These are phyloP conservation scores for Ophthalmolycus amberensis DNA, from an alignment of 2,113 vertebrate genomes.

Conservation along the genomic window DNA sequence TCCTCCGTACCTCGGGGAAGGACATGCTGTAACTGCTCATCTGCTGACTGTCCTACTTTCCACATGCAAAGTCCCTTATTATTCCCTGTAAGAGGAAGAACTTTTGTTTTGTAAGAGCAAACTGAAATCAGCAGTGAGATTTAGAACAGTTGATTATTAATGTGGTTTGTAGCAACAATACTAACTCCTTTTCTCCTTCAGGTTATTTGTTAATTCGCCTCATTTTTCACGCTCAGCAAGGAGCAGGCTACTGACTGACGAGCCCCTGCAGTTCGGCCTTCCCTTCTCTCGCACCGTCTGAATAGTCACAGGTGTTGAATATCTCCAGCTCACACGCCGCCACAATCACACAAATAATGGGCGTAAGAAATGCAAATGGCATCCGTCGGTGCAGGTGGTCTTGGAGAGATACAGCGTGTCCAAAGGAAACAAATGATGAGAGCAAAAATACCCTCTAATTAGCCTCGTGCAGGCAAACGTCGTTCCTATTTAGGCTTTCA, in stretches of 20 bases:
- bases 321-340: neutral
- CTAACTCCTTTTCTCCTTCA: neutral
- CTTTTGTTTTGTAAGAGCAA: neutral
- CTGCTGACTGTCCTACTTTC: conserved; percentile 38
- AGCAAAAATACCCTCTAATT: conserved; percentile 33
- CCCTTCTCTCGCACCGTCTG: neutral
- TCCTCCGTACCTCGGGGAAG: conserved; percentile 51
- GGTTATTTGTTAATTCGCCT: neutral
- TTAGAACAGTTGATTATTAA: neutral
- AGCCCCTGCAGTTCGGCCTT: neutral
- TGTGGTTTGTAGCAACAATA: neutral
- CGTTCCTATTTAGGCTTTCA: conserved; percentile 13
- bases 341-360: conserved; percentile 23
- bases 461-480: conserved; percentile 16
- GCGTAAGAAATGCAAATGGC: conserved; percentile 43
- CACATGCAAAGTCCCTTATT: conserved; percentile 7
- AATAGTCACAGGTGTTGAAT: conserved; percentile 32
- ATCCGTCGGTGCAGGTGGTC: conserved; percentile 48
- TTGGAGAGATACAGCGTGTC: conserved; percentile 47
- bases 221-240: neutral
- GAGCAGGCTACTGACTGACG: neutral
- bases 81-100: conserved; percentile 1
- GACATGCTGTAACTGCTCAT: conserved; percentile 40
- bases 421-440: conserved; percentile 56
- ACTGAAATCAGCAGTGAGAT: neutral